phyloP scores from a whole-genome alignment of 2,888 invertebrate species.

The Xanthostigma xanthostigma region DNA sequence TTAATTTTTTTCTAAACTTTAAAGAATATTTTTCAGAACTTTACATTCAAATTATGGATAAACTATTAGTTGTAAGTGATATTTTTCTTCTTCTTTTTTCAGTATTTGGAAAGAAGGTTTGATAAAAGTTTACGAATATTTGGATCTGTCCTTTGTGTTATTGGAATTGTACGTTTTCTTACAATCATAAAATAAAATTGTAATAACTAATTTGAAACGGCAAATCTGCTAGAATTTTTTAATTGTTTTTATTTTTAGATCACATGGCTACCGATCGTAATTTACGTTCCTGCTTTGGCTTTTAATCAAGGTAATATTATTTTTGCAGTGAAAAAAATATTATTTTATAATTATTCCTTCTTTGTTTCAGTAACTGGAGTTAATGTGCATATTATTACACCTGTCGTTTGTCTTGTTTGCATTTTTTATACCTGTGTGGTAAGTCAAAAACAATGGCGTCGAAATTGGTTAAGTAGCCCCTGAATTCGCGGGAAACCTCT shows the following conservation, averaged over 20 bases:
- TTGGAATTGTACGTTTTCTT: slow-evolving; percentile 43
- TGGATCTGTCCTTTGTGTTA: slow-evolving; percentile 52
- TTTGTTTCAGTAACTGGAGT: slow-evolving; percentile 62
- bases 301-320: slow-evolving; percentile 56
- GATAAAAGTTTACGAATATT: slow-evolving; percentile 52
- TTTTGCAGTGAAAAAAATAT: not conserved
- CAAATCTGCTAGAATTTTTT: not conserved
- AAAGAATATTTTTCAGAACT: no score
- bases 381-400: slow-evolving; percentile 64
- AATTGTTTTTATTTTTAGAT: slow-evolving; percentile 34
- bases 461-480: no score
- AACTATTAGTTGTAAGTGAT: not conserved
- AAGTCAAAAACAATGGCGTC: slow-evolving; percentile 24
- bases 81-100: slow-evolving; percentile 21
- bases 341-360: slow-evolving; percentile 6
- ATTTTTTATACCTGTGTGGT: slow-evolving; percentile 76
- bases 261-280: slow-evolving; percentile 46
- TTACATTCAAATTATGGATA: not conserved
- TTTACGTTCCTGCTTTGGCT: slow-evolving; percentile 44
- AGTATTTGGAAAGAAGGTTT: slow-evolving; percentile 59
- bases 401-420: slow-evolving; percentile 68
- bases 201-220: not conserved
- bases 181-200: not conserved
- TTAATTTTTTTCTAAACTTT: no score
- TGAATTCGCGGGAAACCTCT: no score